Evolutionary conservation across 2,113 vertebrate species (phyloP), one percentile per base, ranked within the genome.

Genomic region (Corythaeola cristata): DNA sequence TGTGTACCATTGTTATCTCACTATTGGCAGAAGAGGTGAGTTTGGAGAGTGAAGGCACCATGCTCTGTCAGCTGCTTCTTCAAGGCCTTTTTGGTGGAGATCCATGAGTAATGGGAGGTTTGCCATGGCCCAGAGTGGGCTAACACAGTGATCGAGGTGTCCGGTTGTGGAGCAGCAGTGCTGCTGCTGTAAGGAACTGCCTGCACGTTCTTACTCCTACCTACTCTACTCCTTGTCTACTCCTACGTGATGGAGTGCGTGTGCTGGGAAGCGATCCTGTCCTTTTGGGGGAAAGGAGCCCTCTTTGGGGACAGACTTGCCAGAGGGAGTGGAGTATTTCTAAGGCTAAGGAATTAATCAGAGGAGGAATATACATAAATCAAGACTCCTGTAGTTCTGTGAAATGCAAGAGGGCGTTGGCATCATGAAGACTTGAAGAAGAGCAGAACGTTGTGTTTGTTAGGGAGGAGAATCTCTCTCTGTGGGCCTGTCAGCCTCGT

Each of bases 31-130:
- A 52, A 59, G 60, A 45, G 9, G 12, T 1, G 9, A 9, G 45
- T 35, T n/a, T 22, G 21, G 39, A 69, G 26, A 1, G 22, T 5
- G n/a, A 26, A 50, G 35, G 4, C 1, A 0, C 27, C 20, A 2
- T 14, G 8, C 30, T 33, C 47, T 44, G 0, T 10, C 28, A 7
- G 5, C 22, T 80, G 9, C 66, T 68, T 12, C 56, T 39, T 14
- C 35, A 7, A 8, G n/a, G 16, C 35, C 13, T 28, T 26, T 30
- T 4, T 23, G 39, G 30, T 28, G 66, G 33, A 2, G 47, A 30
- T 32, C 45, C 41, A 41, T 0, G 3, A 2, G 19, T 12, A 44
- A 44, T 12, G 3, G 11, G 41, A 55, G 37, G 6, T 32, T 16
- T 26, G 24, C 26, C 8, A 44, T 44, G 41, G 41, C 41, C 41